A percentile compares a stretch with the other conserved stretches of the same genome.
These are phyloP conservation scores for Adelphocoris suturalis DNA, from an alignment of 2,888 invertebrate species.

Conservation along the genomic window DNA sequence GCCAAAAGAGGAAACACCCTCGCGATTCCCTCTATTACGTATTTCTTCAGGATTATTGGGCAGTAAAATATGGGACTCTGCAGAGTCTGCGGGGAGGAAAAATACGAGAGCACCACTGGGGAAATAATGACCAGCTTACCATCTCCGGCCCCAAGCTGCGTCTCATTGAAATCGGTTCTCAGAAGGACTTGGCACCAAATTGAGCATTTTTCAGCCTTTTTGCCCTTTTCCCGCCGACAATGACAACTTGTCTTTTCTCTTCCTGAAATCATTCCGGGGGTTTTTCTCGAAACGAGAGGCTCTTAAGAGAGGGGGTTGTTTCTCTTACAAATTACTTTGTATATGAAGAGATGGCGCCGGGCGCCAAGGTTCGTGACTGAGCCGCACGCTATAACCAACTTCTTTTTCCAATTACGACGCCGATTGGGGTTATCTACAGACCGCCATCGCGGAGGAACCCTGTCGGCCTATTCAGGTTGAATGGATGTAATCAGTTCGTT, in stretches of 20 bases:
- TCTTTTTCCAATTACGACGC: slow-evolving; percentile 55
- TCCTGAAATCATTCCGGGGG: slow-evolving; percentile 30
- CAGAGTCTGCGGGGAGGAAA: neutral
- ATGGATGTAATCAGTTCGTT: neutral
- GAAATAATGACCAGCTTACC: slow-evolving; percentile 42
- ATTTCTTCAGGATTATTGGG: slow-evolving; percentile 40
- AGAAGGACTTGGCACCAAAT: slow-evolving; percentile 46
- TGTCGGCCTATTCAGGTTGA: neutral
- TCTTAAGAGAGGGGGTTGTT: slow-evolving; percentile 3
- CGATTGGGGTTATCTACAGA: slow-evolving; percentile 30
- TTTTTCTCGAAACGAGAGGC: slow-evolving; percentile 27
- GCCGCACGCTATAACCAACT: slow-evolving; percentile 53
- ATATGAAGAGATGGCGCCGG: slow-evolving; percentile 57
- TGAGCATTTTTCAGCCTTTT: slow-evolving; percentile 34
- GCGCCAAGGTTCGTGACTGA: slow-evolving; percentile 48
- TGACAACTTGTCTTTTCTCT: slow-evolving; percentile 38
- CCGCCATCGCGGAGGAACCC: slow-evolving; percentile 10
- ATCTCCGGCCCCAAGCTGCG: slow-evolving; percentile 5
- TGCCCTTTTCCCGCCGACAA: neutral
- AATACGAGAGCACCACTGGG: slow-evolving; percentile 7
- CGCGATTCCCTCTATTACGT: slow-evolving; percentile 30
- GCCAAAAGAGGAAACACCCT: slow-evolving; percentile 19
- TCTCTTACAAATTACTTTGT: slow-evolving; percentile 47
- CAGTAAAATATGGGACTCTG: slow-evolving; percentile 5
- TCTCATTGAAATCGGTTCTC: slow-evolving; percentile 47